Evolutionary conservation across 2,113 vertebrate species (phyloP), one percentile per base, ranked within the genome.

Genomic region (Embiotoca jacksoni): DNA sequence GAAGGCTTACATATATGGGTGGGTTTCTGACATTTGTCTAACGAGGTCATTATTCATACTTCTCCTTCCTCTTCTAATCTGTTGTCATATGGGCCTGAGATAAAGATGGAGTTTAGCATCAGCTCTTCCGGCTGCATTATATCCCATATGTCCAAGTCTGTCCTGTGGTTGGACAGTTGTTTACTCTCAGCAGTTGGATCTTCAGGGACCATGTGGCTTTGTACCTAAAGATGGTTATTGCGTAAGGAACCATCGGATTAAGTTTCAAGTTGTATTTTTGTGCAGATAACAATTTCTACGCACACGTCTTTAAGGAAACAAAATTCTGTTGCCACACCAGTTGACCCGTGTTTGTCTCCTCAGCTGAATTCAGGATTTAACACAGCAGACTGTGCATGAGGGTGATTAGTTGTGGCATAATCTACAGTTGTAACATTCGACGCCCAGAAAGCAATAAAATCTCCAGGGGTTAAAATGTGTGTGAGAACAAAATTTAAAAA

Each of bases 61-160:
- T 57, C n/a, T 52, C 41, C 10, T 60, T 61, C 57, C 23, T 80
- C 10, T 9, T 85, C 7, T 88, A 82, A 88, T 90, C 85, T 87
- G 66, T 73, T 56, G 46, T 81, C 62, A 72, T 64, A 56, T 13
- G 7, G 54, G 11, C 14, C 39, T 16, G 39, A 84, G 78, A 70
- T 87, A 55, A 88, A 76, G 54, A 47, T 47, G 23, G 58, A 80
- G 5, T 84, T 82, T 23, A 73, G n/a, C 53, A 55, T 78, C 63
- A 67, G 39, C 65, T 23, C 31, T 44, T 81, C 23, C 23, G 62
- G 77, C 71, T 56, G 44, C 50, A 44, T 73, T 60, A 78, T 62
- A 62, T 73, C 70, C 47, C 73, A 75, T 82, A 85, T 55, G 62
- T 86, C 66, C 68, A 73, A 85, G 74, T 90, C 75, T 72, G 65